Evolutionary conservation across 37 sponge, comb jelly and placozoan genomes (phyloP).

Genomic region (Aplysina aerophoba): DNA sequence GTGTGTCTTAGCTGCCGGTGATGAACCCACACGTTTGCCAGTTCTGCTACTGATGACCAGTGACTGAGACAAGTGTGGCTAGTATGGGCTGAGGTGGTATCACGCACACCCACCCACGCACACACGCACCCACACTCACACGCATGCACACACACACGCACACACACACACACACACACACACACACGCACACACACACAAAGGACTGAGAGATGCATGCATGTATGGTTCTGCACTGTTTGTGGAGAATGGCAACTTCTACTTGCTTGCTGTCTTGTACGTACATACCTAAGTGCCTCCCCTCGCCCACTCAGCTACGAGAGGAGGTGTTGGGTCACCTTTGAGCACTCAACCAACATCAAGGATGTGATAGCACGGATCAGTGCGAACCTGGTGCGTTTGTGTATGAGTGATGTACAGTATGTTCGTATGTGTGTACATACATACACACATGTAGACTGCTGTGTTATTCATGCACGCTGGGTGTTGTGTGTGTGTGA

Average conservation of each 20-base stretch:
- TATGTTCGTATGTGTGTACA: not conserved
- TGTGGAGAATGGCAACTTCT: not conserved
- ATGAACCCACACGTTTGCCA: constrained; percentile 58
- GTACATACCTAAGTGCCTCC: no score
- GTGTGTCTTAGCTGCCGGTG: constrained; percentile 24
- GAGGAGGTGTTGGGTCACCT: constrained; percentile 94
- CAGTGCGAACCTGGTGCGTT: constrained; percentile 56
- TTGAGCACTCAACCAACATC: constrained; percentile 71
- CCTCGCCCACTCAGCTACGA: constrained; percentile 64
- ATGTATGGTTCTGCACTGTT: not conserved
- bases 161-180: no score
- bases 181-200: not conserved
- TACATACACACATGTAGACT: not conserved
- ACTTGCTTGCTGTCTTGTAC: not conserved
- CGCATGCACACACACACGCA: not conserved
- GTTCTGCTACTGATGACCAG: constrained; percentile 67
- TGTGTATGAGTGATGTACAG: not conserved
- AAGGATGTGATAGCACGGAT: constrained; percentile 66
- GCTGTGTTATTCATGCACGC: no score
- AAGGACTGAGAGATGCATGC: no score
- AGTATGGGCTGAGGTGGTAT: not conserved
- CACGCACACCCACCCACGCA: not conserved
- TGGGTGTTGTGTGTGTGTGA: not conserved
- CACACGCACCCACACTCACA: no score
- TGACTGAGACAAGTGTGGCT: constrained; percentile 46